Base-by-base conservation (phyloP, 2,888 invertebrate species). In the Tipula confusa region DNA sequence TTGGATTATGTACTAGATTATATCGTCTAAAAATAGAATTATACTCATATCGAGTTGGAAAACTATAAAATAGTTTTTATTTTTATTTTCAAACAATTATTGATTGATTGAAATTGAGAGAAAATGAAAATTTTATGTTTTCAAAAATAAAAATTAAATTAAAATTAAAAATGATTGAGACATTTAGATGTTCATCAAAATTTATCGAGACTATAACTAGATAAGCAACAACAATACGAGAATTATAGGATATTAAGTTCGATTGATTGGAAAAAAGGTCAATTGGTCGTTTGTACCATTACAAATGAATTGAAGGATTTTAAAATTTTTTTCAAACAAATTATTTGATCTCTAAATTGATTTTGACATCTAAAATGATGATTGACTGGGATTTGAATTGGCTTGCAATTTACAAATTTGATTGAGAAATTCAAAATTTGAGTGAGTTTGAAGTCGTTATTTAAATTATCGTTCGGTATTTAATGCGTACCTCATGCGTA, bases 71-170 rank as follows among this genome's bases (percentile, higher is more conserved):
- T n/a, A 24, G 9, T 64, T 64, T n/a, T n/a, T n/a, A n/a, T n/a
- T n/a, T n/a, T n/a, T n/a, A n/a, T n/a, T n/a, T 64, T 64, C 18
- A 18, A 64, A 24, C 24, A 24, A 64, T 64, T 64, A 64, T 64
- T 64, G 64, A 64, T 64, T 64, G 64, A 64, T 64, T 64, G 64
- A 64, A 64, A 64, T 64, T 24, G 64, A 64, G 64, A 64, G 24
- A 64, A 11, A 64, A 64, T 9, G 7, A 64, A 64, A 24, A 18
- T 24, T 24, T 24, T 24, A 24, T n/a, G n/a, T 64, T 64, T 64
- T 24, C 9, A 18, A 64, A 64, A 64, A 64, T 24, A 18, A 64
- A 64, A 64, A 64, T 24, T 64, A 64, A 64, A 64, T 64, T 24
- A 64, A 64, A 64, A 64, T 64, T 64, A 64, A 64, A 64, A 64